Percentiles rank a stretch among this genome's conserved stretches.
Conservation (phyloP, 2,113 vertebrate genomes). For the Rhinolophus ferrumequinum region DNA sequence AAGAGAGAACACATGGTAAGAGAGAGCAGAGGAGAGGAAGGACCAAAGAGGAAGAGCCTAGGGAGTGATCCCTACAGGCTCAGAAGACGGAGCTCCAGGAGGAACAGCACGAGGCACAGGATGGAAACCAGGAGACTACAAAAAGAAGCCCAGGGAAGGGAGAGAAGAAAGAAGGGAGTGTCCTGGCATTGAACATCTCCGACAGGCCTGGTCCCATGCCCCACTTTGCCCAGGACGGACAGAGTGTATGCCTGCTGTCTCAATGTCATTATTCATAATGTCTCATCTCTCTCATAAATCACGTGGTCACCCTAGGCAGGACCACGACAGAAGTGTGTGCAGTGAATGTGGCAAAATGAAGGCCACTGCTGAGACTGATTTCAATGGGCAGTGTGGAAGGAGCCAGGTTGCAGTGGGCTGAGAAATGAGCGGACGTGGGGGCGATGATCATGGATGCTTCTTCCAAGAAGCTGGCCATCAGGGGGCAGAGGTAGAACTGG, state of each 20-base stretch:
- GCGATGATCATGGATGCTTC: accelerated
- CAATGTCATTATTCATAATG: neutral
- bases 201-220: neutral
- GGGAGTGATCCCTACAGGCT: too few species aligned
- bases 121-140: neutral
- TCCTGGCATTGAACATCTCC: accelerated
- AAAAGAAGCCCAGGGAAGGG: neutral
- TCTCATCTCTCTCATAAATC: neutral
- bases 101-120: accelerated
- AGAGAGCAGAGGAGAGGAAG: neutral
- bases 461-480: neutral
- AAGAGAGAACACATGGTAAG: neutral
- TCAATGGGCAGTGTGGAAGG: accelerated
- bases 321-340: neutral
- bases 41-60: neutral
- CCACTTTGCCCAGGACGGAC: neutral
- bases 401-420: neutral
- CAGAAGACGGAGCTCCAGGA: neutral
- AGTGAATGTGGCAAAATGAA: neutral
- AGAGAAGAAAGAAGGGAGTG: neutral
- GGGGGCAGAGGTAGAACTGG: neutral
- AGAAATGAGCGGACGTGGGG: neutral
- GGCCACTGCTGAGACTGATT: neutral
- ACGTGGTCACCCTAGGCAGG: too few species aligned
- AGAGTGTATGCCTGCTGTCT: neutral